Evolutionary conservation across 1,140 invertebrate genomes (phyloP), one percentile per base, ranked within the genome.

Genomic region (Daktulosphaira vitifoliae): DNA sequence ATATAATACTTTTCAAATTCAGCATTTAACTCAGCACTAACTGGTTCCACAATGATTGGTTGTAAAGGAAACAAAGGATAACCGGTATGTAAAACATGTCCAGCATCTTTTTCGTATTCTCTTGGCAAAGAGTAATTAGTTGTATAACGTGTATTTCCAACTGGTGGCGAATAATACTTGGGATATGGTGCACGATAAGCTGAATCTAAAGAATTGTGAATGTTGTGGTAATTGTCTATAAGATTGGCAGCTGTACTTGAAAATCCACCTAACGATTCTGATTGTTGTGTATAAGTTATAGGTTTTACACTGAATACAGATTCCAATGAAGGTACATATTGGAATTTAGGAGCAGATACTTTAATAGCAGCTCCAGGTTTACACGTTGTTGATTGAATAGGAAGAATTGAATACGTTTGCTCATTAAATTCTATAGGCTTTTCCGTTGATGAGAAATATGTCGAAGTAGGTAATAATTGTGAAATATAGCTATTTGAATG

Each of bases 1-100:
- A 42, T 62, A 18, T 62, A 62, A 29, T 62, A 62, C 2, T 39
- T 22, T 13, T 62, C 56, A 2, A 62, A 62, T 6, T 62, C 56
- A 6, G 56, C 56, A 20, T 62, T 62, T 0, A 62, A 1, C 18
- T 62, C 42, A 3, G 56, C 22, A 20, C 56, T 62, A 4, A 62
- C 42, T 13, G 42, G 42, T 48, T 62, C 56, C 2, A 62, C 56
- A 3, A 62, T 2, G 20, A 62, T 62, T 20, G 56, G 56, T 11
- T 33, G 25, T 3, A 48, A 13, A 13, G 56, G 56, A n/a, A 46
- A 62, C 7, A 25, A 11, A 1, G 56, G 56, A 48, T 33, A 22
- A 7, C 23, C 25, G 6, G 8, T 39, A 18, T 48, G 56, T 8
- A 33, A 13, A 29, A 39, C 16, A 20, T 62, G 42, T 2, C 42